phyloP scores from a whole-genome alignment of 1,140 invertebrate genomes.

The Ips typographus region DNA sequence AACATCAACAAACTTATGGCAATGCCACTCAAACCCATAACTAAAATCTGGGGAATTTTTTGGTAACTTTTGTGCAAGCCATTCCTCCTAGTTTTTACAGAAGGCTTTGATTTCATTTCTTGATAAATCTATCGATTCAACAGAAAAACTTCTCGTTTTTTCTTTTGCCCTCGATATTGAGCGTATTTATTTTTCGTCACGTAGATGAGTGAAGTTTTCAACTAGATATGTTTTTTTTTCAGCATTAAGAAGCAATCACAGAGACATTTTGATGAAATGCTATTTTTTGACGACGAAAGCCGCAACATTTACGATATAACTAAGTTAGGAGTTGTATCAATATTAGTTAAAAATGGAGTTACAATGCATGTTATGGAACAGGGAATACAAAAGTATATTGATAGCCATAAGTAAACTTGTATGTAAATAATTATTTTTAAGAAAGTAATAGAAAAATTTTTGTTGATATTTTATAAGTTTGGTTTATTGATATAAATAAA shows the following conservation, averaged over 20 bases:
- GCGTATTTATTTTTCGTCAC: no score
- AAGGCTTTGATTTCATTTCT: no score
- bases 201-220: neutral
- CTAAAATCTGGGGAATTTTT: no score
- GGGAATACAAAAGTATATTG: conserved; percentile 48
- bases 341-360: conserved; percentile 60
- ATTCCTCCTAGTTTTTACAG: no score
- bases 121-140: no score
- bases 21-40: no score
- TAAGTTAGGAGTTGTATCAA: conserved; percentile 59
- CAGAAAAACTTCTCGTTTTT: neutral
- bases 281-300: conserved; percentile 71
- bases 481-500: no score
- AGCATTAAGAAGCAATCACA: conserved; percentile 62
- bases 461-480: no score
- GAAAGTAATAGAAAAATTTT: neutral
- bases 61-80: no score
- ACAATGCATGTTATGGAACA: conserved; percentile 54
- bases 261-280: conserved; percentile 65
- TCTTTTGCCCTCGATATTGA: neutral
- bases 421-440: conserved; percentile 4
- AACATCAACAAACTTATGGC: no score
- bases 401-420: conserved; percentile 18
- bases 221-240: conserved; percentile 35
- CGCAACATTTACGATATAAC: conserved; percentile 63